Evolutionary conservation across 2,888 invertebrate genomes (phyloP).

Genomic region (Synergus umbraculus): DNA sequence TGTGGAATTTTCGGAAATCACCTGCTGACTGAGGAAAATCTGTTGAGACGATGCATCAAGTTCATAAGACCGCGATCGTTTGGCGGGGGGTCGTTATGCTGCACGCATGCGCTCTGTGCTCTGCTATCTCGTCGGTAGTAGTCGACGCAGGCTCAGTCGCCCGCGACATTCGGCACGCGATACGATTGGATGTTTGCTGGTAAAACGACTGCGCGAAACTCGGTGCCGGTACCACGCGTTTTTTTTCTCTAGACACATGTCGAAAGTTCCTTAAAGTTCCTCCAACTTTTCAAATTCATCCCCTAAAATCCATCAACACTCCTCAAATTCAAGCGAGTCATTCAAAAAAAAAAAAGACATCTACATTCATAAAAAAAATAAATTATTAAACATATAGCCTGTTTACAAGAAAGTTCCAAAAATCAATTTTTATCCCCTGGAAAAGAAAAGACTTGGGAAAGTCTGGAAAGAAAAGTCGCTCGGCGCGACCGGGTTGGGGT

Average conservation of each 20-base stretch:
- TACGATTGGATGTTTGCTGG: conserved; percentile 66
- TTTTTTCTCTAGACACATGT: conserved; percentile 33
- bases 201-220: conserved; percentile 59
- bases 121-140: conserved; percentile 69
- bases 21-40: conserved; percentile 50
- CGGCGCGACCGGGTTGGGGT: background rate
- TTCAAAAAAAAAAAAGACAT: background rate
- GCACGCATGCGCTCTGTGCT: conserved; percentile 74
- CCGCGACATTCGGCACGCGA: conserved; percentile 76
- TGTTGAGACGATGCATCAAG: conserved; percentile 55
- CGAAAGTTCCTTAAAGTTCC: background rate
- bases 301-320: background rate
- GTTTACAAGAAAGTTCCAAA: background rate
- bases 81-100: conserved; percentile 65
- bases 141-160: conserved; percentile 74
- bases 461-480: no score
- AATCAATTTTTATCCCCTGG: background rate
- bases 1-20: conserved; percentile 50
- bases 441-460: no score
- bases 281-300: background rate
- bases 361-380: background rate
- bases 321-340: background rate
- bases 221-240: conserved; percentile 60
- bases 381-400: background rate
- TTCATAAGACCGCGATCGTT: conserved; percentile 55